Evolutionary conservation across 2,888 invertebrate genomes (phyloP).

Genomic region (Neria commutata): DNA sequence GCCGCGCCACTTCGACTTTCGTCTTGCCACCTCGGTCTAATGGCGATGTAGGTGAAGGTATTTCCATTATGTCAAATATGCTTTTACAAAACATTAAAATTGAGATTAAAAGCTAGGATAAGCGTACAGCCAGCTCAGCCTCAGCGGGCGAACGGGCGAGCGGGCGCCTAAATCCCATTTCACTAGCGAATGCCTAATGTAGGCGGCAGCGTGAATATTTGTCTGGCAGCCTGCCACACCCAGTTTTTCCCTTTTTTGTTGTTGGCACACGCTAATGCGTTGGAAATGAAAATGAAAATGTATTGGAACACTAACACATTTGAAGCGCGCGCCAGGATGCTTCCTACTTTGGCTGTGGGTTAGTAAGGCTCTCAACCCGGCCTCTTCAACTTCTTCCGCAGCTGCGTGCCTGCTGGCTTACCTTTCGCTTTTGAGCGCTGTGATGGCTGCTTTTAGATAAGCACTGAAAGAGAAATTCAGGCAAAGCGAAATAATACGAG

Average conservation of each 20-base stretch:
- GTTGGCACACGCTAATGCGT: neutral
- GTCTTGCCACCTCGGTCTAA: slow-evolving; percentile 12
- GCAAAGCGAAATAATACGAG: neutral
- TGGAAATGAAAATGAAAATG: slow-evolving; percentile 14
- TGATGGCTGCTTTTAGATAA: slow-evolving; percentile 15
- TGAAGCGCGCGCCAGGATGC: neutral
- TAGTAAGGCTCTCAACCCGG: slow-evolving; percentile 28
- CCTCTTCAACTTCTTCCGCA: neutral
- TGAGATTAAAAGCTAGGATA: slow-evolving; percentile 48
- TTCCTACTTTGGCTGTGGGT: slow-evolving; percentile 22
- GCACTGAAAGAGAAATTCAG: slow-evolving; percentile 18
- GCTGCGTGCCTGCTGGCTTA: neutral
- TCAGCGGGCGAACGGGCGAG: slow-evolving; percentile 7
- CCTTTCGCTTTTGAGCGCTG: neutral
- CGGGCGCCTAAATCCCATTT: neutral
- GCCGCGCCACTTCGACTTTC: neutral
- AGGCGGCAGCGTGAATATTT: neutral
- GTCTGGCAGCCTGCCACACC: neutral
- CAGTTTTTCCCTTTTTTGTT: neutral
- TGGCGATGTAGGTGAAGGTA: slow-evolving; percentile 42
- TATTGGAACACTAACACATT: neutral
- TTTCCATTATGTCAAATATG: slow-evolving; percentile 48
- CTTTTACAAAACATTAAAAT: slow-evolving; percentile 49
- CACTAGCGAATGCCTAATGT: neutral
- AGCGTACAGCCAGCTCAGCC: slow-evolving; percentile 26